These are phyloP conservation scores for Apodemus sylvaticus DNA, from an alignment of 2,113 vertebrate genomes.

Conservation along the genomic window DNA sequence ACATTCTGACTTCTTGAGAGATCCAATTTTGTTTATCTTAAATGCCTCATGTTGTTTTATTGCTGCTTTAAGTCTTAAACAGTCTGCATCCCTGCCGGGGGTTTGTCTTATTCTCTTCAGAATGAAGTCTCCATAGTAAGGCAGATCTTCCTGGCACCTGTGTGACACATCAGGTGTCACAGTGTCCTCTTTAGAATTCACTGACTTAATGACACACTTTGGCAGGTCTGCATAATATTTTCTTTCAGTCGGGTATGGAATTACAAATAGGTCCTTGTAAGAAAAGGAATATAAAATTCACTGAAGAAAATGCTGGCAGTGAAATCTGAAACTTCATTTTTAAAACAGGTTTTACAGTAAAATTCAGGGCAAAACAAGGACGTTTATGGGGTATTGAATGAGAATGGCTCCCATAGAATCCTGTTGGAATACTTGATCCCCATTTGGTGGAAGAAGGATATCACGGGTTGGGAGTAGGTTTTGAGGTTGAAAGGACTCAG, in stretches of 20 bases:
- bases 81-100: not conserved
- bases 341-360: not conserved
- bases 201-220: slow-evolving; percentile 49
- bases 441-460: not conserved
- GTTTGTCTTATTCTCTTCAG: slow-evolving; percentile 28
- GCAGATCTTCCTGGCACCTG: not conserved
- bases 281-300: slow-evolving; percentile 34
- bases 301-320: not conserved
- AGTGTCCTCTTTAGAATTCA: slow-evolving; percentile 50
- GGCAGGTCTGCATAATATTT: slow-evolving; percentile 18
- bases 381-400: not conserved
- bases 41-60: not conserved
- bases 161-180: not conserved
- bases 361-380: not conserved
- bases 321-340: slow-evolving; percentile 34
- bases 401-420: not conserved
- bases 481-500: not conserved
- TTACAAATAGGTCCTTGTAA: slow-evolving; percentile 14
- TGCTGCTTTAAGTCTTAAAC: not conserved
- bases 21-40: not conserved
- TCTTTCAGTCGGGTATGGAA: slow-evolving; percentile 19
- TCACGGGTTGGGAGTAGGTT: rapidly evolving
- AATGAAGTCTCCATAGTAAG: not conserved
- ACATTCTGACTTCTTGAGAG: not conserved
- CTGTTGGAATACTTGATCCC: not conserved